These are phyloP conservation scores for Nasonia oneida DNA, from an alignment of 2,888 invertebrate species.

Conservation along the genomic window DNA sequence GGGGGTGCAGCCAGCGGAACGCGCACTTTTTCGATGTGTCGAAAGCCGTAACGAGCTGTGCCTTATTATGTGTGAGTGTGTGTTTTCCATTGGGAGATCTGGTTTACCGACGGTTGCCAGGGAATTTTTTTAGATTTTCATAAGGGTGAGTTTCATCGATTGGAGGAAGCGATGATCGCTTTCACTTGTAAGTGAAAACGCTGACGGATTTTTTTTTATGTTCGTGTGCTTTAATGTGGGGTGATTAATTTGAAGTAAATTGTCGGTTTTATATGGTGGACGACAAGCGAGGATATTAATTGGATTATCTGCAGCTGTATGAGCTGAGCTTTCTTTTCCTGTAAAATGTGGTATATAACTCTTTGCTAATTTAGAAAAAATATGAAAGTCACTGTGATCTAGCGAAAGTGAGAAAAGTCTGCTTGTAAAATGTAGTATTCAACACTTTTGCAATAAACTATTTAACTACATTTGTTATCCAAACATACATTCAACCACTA, in stretches of 20 bases:
- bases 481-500: no score
- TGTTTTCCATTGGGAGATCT: not conserved
- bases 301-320: not conserved
- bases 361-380: not conserved
- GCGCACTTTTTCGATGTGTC: slow-evolving; percentile 26
- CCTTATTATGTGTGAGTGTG: not conserved
- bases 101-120: not conserved
- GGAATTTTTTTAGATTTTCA: not conserved
- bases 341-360: not conserved
- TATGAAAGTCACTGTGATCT: not conserved
- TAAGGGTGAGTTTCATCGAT: not conserved
- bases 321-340: slow-evolving; percentile 7
- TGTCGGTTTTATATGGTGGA: not conserved
- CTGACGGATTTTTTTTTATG: not conserved
- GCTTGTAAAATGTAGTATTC: no score
- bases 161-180: not conserved
- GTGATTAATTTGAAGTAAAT: not conserved
- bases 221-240: not conserved
- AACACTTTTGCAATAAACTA: no score
- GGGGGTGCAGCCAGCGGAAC: slow-evolving; percentile 48
- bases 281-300: not conserved
- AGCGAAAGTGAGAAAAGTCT: not conserved
- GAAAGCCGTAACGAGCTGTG: not conserved
- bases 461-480: no score
- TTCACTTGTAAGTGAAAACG: not conserved